These are phyloP conservation scores for Calephelis virginiensis DNA, from an alignment of 1,140 invertebrate species.

Conservation along the genomic window DNA sequence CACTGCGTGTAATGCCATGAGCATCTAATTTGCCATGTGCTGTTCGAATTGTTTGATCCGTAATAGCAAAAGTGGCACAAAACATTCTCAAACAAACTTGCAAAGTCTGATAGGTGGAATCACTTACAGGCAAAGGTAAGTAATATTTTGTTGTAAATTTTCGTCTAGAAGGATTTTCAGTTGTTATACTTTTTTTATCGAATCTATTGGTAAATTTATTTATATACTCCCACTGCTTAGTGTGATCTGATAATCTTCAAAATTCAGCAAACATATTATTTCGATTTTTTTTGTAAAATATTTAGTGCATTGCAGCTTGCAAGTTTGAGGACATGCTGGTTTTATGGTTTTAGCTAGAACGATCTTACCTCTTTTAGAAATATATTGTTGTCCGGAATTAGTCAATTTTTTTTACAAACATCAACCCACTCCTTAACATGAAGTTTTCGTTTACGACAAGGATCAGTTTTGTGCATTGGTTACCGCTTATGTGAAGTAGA, in stretches of 20 bases:
- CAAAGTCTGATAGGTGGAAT: too few species aligned
- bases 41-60: constrained; percentile 10
- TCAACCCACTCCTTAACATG: too few species aligned
- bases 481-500: too few species aligned
- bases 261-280: constrained; percentile 10
- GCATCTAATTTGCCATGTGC: not conserved
- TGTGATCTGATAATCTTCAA: constrained; percentile 8
- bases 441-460: too few species aligned
- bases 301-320: constrained; percentile 1
- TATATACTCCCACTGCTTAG: constrained; percentile 17
- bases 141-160: too few species aligned
- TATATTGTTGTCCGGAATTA: not conserved
- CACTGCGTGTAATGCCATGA: not conserved
- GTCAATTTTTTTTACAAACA: too few species aligned
- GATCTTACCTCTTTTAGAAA: constrained; percentile 1
- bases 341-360: constrained; percentile 5
- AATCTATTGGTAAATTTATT: not conserved
- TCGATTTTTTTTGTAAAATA: not conserved
- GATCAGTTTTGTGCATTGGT: too few species aligned
- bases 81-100: not conserved
- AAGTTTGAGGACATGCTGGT: not conserved
- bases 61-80: constrained; percentile 1
- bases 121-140: too few species aligned
- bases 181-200: constrained; percentile 16
- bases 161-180: not conserved